Base-by-base conservation (phyloP, 2,113 vertebrate genomes). In the Gymnarchus niloticus region DNA sequence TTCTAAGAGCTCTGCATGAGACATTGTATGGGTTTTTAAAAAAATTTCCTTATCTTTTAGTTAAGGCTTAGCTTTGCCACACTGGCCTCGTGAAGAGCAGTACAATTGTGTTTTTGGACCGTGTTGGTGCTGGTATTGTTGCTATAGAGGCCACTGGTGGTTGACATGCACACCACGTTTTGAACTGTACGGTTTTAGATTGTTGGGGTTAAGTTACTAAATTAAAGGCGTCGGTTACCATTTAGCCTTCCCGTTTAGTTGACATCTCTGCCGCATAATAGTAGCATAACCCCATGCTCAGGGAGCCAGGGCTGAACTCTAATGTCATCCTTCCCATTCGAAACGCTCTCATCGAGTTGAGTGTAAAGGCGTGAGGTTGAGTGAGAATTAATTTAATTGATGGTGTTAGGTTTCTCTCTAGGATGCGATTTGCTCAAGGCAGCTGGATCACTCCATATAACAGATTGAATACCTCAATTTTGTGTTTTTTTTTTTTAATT, bases 301-400 rank as follows among this genome's bases (percentile, higher is more conserved):
- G 49, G 14, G 80, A 81, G 37, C 19, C 54, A 19, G 4, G 10
- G 14, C 56, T 83, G 82, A 83, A 44, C 33, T 46, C n/a, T 59
- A 83, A 83, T 44, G 82, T 23, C 82, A 83, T 83, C 82, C 21
- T 83, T 83, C 10, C 78, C 28, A n/a, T 82, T 54, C 12, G 51
- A 41, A 57, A 48, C 33, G 28, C 54, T 41, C 82, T 59, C 56
- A 28, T 83, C 37, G 56, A 80, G 44, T 28, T 23, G 41, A 84
- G 56, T 25, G 83, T 65, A 19, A 65, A 61, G 83, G 83, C 54
- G 83, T 84, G 83, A 61, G 56, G 57, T 28, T 56, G 56, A 65
- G 83, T 46, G 83, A 84, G 83, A 84, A 61, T 84, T 61, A 61
- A 84, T 61, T 48, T 84, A 84, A 84, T 84, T 84, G 83, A 84